Evolutionary conservation across 1,140 invertebrate genomes (phyloP).

Genomic region (Drosophila sp.): DNA sequence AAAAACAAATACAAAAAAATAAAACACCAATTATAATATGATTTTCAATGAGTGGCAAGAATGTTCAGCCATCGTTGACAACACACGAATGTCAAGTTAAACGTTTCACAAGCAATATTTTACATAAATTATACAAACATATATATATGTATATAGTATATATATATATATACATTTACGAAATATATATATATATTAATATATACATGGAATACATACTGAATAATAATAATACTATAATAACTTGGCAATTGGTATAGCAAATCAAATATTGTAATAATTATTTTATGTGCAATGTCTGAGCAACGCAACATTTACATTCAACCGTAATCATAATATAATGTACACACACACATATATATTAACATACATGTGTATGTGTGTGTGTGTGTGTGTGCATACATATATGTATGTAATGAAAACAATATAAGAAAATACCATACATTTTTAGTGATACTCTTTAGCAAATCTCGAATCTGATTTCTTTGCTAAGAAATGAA

Average conservation of each 20-base stretch:
- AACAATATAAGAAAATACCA: slow-evolving; percentile 8
- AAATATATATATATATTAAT: slow-evolving; percentile 19
- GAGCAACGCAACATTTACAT: slow-evolving; percentile 39
- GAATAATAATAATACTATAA: slow-evolving; percentile 5
- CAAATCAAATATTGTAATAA: slow-evolving; percentile 32
- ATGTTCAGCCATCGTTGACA: slow-evolving; percentile 51
- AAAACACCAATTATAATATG: slow-evolving; percentile 22
- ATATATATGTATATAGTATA: slow-evolving; percentile 35
- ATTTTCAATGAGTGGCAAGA: slow-evolving; percentile 30
- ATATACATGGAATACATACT: slow-evolving; percentile 28
- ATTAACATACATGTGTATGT: slow-evolving; percentile 19
- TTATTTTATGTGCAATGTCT: slow-evolving; percentile 37
- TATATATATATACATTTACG: slow-evolving; percentile 29
- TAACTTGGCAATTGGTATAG: slow-evolving; percentile 32
- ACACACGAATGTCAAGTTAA: slow-evolving; percentile 76
- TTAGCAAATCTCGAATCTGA: slow-evolving; percentile 48
- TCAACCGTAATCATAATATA: slow-evolving; percentile 19
- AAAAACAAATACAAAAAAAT: slow-evolving; percentile 5
- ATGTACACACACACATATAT: slow-evolving; percentile 16
- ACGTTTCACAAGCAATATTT: slow-evolving; percentile 82
- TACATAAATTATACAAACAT: slow-evolving; percentile 66
- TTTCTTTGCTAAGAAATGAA: slow-evolving; percentile 16
- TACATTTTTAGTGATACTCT: slow-evolving; percentile 72
- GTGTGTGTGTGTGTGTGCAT: slow-evolving; percentile 17
- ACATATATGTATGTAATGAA: slow-evolving; percentile 24